Evolutionary conservation across 2,888 invertebrate genomes (phyloP), one percentile per base, ranked within the genome.

Genomic region (Trissolcus brochymenae): DNA sequence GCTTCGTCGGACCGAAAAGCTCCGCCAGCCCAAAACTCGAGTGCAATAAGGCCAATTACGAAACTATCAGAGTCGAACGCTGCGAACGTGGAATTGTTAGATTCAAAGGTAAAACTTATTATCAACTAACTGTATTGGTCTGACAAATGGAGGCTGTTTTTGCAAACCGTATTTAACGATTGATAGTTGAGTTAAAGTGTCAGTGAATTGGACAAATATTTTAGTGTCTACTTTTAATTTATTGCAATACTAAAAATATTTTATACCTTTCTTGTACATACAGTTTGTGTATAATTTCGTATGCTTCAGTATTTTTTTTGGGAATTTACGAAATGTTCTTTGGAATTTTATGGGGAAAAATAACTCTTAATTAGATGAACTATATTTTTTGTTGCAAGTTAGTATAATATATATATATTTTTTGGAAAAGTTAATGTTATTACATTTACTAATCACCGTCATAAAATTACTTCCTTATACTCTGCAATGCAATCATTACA

Each of bases 31-130:
- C 94, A 43, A 95, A 95, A 88, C 91, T 98, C 83, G 98, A 98
- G 90, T 98, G 98, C 91, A 98, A 98, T 91, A 97, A 97, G 91
- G 96, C 97, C 76, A 94, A 94, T 82, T 98, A 98, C 88, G 97
- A 97, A 90, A 96, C 96, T 73, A 97, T 98, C 82, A 93, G 95
- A 87, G 96, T 98, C 71, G 95, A 97, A 88, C 93, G 96, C 81
- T 95, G 95, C 62, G 95, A 96, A 75, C 95, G 95, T 86, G 98
- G 98, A 25, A 91, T 95, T 71, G 97, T 98, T 66, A 94, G 94
- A 89, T 95, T 98, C 90, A 97, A 97, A 93, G 96, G 96, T 96
- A 90, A 25, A 41, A 17, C n/a, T 71, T 21, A 41, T 41, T n/a
- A n/a, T n/a, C n/a, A n/a, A n/a, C n/a, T n/a, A n/a, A n/a, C n/a